Evolutionary conservation across 2,888 invertebrate species (phyloP), one percentile per base, ranked within the genome.

Genomic region (Tetragonisca angustula): DNA sequence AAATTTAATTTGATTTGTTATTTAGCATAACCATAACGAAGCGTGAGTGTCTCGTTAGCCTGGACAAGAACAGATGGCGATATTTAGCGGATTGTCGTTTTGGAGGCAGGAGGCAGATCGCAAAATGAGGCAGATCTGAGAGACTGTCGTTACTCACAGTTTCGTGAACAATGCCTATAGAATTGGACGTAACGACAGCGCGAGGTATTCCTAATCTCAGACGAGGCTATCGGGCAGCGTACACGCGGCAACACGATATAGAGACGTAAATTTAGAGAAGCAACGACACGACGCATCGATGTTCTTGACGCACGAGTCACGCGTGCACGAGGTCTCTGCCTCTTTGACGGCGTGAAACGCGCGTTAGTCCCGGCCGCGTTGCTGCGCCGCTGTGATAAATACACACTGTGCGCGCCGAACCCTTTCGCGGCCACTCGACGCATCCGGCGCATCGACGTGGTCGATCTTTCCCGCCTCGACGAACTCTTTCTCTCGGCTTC

Each of bases 331-430:
- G 6, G 59, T 11, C 59, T 68, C 69, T 75, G 65, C 81, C 50
- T 82, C 84, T 87, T 76, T 62, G 81, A 65, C 64, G 76, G 76
- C 78, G 64, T 74, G 32, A 81, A 80, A 64, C 69, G 27, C 49
- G 80, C 81, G 69, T 81, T 70, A 77, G 79, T 73, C 77, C 62
- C 74, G 72, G 64, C 43, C 9, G 9, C 19, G 83, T 76, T 76
- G 82, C 81, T n/a, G 2, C 13, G 13, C 21, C 15, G 56, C n/a
- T 85, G 85, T 89, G 91, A 91, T 89, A 92, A 92, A 80, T 84
- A 84, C 70, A 76, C 43, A 32, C 32, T 4, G 32, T 32, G 32
- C 32, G 32, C 64, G 61, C n/a, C 32, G 80, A 81, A 56, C 65
- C 32, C 64, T 64, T 72, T 27, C 27, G 24, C 61, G 62, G 27